These are phyloP conservation scores for Athetis lepigone DNA, from an alignment of 2,888 invertebrate species.

Conservation along the genomic window DNA sequence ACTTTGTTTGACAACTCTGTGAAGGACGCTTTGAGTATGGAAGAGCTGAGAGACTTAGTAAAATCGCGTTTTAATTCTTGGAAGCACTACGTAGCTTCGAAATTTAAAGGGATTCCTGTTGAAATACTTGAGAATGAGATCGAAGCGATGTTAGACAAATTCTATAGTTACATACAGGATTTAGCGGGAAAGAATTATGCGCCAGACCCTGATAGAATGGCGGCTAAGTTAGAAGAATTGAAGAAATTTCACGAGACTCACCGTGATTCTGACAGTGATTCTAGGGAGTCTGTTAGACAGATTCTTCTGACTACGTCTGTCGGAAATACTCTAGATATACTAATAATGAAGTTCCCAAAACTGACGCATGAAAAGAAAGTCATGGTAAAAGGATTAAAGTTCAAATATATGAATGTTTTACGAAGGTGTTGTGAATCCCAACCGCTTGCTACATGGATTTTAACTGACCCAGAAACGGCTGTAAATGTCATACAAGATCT, in stretches of 20 bases:
- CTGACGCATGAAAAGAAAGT: conserved; percentile 79
- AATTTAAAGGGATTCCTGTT: conserved; percentile 81
- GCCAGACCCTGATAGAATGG: conserved; percentile 75
- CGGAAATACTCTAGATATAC: conserved; percentile 80
- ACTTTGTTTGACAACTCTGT: conserved; percentile 82
- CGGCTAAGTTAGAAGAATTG: conserved; percentile 79
- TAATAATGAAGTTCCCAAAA: conserved; percentile 82
- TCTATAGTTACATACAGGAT: conserved; percentile 82
- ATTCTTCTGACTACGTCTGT: conserved; percentile 78
- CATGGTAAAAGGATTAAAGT: conserved; percentile 79
- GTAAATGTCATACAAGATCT: conserved; percentile 81
- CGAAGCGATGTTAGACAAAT: conserved; percentile 81
- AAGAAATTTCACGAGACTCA: conserved; percentile 73
- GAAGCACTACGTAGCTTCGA: conserved; percentile 80
- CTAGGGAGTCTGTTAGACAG: conserved; percentile 79
- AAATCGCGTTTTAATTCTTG: conserved; percentile 80
- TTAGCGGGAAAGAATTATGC: conserved; percentile 73
- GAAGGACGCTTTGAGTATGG: conserved; percentile 82
- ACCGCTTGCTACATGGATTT: conserved; percentile 79
- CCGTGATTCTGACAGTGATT: conserved; percentile 70
- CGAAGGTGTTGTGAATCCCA: conserved; percentile 80
- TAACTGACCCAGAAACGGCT: conserved; percentile 80
- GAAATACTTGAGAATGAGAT: conserved; percentile 82
- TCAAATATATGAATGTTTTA: conserved; percentile 83
- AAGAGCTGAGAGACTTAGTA: conserved; percentile 78